phyloP scores from a whole-genome alignment of 2,888 invertebrate species.

The Exocentrus adspersus region DNA sequence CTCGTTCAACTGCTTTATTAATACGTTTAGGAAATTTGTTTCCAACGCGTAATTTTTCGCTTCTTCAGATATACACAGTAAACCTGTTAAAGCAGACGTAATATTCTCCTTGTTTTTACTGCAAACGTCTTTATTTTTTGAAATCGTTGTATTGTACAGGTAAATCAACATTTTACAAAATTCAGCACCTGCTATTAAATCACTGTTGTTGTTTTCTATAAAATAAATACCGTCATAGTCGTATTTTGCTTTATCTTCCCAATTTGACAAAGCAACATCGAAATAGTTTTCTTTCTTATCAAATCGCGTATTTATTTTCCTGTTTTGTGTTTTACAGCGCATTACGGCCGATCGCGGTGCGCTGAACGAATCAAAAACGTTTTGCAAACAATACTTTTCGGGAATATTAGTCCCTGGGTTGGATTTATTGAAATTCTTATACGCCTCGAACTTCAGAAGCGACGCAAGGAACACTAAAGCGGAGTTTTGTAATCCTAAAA shows the following conservation, averaged over 20 bases:
- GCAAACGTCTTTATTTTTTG: conserved; percentile 53
- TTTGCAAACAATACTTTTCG: conserved; percentile 46
- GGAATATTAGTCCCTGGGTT: conserved; percentile 4
- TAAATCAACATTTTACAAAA: conserved; percentile 64
- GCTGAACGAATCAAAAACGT: conserved; percentile 53
- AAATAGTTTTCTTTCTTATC: conserved; percentile 51
- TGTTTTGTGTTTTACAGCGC: conserved; percentile 31
- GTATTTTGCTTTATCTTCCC: conserved; percentile 20
- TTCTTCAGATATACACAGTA: conserved; percentile 63
- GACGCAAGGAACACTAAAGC: conserved; percentile 50
- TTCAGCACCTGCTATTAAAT: conserved; percentile 60
- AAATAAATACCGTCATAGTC: conserved; percentile 44
- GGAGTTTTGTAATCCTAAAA: conserved; percentile 54
- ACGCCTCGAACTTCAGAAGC: conserved; percentile 47
- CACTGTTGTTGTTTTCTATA: conserved; percentile 34
- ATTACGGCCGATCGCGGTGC: conserved; percentile 48
- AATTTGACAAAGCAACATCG: conserved; percentile 40
- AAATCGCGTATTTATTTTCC: conserved; percentile 18
- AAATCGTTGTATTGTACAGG: conserved; percentile 62
- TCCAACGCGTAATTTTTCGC: conserved; percentile 64
- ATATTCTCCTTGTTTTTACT: conserved; percentile 61
- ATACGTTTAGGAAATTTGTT: conserved; percentile 57
- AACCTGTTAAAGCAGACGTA: conserved; percentile 61
- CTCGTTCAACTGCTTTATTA: conserved; percentile 63
- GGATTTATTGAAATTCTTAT: conserved; percentile 30